Base-by-base conservation (phyloP, 1,140 invertebrate genomes). In the Amyelois transitella region DNA sequence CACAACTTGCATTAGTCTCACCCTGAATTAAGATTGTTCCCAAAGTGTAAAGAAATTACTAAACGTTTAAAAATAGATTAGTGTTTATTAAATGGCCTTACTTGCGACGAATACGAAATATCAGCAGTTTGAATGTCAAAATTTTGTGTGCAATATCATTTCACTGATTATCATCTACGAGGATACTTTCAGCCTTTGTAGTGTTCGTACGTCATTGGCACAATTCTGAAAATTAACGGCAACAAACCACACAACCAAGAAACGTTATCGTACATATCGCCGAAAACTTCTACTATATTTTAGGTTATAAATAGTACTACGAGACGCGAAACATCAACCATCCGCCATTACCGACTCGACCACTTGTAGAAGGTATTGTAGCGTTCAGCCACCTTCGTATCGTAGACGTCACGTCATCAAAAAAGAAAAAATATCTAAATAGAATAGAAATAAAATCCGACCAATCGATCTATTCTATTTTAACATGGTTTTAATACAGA, bases 221-320 rank as follows among this genome's bases (percentile, higher is more conserved):
- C 82, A 78, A 78, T 75, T 76, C 71, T 81, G 71, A 81, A 82
- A 79, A 81, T 75, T 79, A 86, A 79, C 82, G 72, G 77, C 83
- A 88, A 81, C 75, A 84, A 84, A 85, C 70, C 82, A 85, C 83
- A 82, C 78, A 84, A 82, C 73, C 65, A 72, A 72, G 72, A 80
- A 86, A 84, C 78, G 79, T 86, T 88, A 86, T 81, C 76, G 78
- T 82, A 88, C 87, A 89, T 87, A 89, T 88, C 84, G 85, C 81
- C 85, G 83, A 88, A 88, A 88, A 85, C 85, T 88, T 81, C 78
- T 86, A 82, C 79, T 87, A 83, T 87, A 83, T 86, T 89, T 88
- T 87, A 89, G 86, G 87, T 89, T 89, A 89, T 88, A 88, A 89
- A 89, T 89, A 89, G 87, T 85, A 80, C 81, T 83, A 81, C 79